These are phyloP conservation scores for Candidula unifasciata DNA, from an alignment of 2,888 invertebrate genomes.

Conservation along the genomic window DNA sequence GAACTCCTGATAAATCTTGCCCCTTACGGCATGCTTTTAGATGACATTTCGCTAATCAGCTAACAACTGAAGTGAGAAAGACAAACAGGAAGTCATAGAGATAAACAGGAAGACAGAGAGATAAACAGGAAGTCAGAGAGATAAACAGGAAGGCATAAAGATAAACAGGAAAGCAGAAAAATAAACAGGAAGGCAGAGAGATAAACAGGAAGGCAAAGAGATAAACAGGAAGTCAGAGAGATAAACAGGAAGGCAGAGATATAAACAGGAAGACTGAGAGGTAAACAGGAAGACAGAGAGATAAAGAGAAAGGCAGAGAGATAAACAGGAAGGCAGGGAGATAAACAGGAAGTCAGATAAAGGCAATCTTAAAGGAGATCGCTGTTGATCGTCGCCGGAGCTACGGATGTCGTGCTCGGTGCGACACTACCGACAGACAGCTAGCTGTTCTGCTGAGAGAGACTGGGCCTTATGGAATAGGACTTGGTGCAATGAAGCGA, in stretches of 20 bases:
- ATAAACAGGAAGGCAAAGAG: not conserved
- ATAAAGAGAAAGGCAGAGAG: not conserved
- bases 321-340: too few relatives aligned
- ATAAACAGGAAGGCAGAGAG: not conserved
- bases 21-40: too few relatives aligned
- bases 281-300: not conserved
- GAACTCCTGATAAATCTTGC: too few relatives aligned
- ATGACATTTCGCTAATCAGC: too few relatives aligned
- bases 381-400: too few relatives aligned
- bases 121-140: not conserved
- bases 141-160: not conserved
- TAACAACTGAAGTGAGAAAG: not conserved
- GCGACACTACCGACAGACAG: too few relatives aligned
- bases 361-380: too few relatives aligned
- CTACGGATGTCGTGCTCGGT: too few relatives aligned
- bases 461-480: too few relatives aligned
- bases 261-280: not conserved
- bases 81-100: not conserved
- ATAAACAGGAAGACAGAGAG: not conserved
- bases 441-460: too few relatives aligned
- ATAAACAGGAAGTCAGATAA: too few relatives aligned
- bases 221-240: not conserved
- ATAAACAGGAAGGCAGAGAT: not conserved
- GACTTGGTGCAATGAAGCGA: too few relatives aligned
- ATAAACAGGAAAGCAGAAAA: not conserved